Evolutionary conservation across 2,888 invertebrate species (phyloP).

Genomic region (Cheilosia scutellata): DNA sequence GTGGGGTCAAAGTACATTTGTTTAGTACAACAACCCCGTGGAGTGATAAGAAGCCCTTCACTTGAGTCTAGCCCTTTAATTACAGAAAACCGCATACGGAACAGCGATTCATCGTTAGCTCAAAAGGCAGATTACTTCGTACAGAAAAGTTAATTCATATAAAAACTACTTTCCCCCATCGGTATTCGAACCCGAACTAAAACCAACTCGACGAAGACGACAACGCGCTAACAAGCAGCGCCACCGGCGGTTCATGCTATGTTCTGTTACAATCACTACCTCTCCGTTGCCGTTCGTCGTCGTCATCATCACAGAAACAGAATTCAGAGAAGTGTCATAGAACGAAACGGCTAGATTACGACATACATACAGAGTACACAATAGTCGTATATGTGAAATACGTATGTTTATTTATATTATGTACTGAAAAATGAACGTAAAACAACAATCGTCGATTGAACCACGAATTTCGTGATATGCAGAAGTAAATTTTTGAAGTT

Average conservation of each 20-base stretch:
- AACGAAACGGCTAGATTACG: no score
- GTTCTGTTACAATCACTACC: neutral
- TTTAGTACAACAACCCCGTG: slow-evolving; percentile 77
- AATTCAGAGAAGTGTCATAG: no score
- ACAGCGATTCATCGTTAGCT: slow-evolving; percentile 33
- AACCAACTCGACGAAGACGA: neutral
- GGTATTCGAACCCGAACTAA: slow-evolving; percentile 13
- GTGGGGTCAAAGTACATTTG: slow-evolving; percentile 55
- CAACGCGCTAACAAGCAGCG: neutral
- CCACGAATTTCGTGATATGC: no score
- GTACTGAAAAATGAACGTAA: no score
- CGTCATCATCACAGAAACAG: neutral
- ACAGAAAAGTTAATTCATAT: neutral
- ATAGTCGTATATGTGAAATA: no score
- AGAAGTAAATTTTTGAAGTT: no score
- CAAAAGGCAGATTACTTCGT: slow-evolving; percentile 4
- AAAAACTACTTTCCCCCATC: neutral
- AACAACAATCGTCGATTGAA: no score
- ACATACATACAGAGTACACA: no score
- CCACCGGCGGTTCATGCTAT: neutral
- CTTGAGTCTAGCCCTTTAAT: slow-evolving; percentile 79
- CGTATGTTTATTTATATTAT: no score
- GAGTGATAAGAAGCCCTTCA: slow-evolving; percentile 78
- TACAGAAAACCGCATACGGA: slow-evolving; percentile 35
- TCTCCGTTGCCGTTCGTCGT: neutral